phyloP scores from a whole-genome alignment of 2,113 vertebrate genomes.

The Synodontis membranacea region DNA sequence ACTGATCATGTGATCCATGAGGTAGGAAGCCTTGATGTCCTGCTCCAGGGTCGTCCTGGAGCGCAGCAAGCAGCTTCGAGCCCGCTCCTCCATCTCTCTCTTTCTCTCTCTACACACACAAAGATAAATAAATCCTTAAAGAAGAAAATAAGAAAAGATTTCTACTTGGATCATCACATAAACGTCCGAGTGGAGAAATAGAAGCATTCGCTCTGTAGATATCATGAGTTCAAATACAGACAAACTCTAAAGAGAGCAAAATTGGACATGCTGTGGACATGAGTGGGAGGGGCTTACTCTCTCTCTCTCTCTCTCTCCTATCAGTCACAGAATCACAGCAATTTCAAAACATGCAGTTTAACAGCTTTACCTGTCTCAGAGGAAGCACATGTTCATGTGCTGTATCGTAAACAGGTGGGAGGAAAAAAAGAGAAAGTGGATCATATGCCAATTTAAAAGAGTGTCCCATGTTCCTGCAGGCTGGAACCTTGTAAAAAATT shows the following conservation, averaged over 20 bases:
- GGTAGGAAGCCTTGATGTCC: conserved; percentile 87
- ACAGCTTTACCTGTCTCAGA: no score
- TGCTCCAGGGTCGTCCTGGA: conserved; percentile 78
- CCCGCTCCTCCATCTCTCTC: conserved; percentile 81
- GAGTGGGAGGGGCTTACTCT: not conserved
- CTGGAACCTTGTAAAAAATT: no score
- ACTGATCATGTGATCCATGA: conserved; percentile 92
- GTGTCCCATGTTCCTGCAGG: no score
- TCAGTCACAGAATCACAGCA: not conserved
- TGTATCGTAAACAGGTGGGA: not conserved
- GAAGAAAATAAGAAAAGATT: not conserved
- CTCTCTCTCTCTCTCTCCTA: not conserved
- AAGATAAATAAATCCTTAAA: no score
- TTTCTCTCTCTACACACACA: conserved; percentile 51
- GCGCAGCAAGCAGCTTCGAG: conserved; percentile 83
- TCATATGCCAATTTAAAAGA: no score
- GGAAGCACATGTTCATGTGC: not conserved
- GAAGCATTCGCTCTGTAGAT: no score
- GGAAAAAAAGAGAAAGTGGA: no score
- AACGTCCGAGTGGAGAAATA: no score
- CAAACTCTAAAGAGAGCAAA: not conserved
- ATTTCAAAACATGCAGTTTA: not conserved
- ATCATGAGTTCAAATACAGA: not conserved
- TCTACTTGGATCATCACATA: not conserved
- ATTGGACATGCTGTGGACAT: no score